Conservation (phyloP, 2,113 vertebrate species). For the Callopanchax toddi region DNA sequence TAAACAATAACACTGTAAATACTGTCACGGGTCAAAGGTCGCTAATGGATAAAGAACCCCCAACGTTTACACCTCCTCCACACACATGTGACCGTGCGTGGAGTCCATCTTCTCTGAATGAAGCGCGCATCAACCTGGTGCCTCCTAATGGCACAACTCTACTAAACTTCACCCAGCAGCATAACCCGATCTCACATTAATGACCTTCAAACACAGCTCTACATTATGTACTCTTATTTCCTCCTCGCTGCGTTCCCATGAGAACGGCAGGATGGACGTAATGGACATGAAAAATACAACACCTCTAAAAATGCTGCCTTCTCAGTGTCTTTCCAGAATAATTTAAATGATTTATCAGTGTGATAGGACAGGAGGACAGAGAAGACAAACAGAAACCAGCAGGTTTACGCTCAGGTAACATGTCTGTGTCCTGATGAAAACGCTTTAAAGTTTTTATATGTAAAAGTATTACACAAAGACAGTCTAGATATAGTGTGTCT, state of each 20-base stretch:
- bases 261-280: constrained; percentile 54
- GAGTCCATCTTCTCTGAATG: constrained; percentile 20
- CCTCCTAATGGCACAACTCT: constrained; percentile 24
- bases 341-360: constrained; percentile 67
- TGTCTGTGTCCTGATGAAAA: constrained; percentile 1
- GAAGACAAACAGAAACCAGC: constrained; percentile 13
- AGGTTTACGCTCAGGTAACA: constrained; percentile 16
- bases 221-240: constrained; percentile 39
- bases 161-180: constrained; percentile 23
- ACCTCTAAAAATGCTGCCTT: constrained; percentile 64
- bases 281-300: constrained; percentile 75
- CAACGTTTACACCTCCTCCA: constrained; percentile 1
- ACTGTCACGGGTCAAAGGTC: constrained; percentile 48
- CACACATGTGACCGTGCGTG: constrained; percentile 10
- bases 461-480: not conserved
- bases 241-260: constrained; percentile 26
- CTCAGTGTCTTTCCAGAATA: constrained; percentile 59
- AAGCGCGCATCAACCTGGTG: constrained; percentile 46
- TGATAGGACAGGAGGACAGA: constrained; percentile 32
- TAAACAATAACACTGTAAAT: constrained; percentile 21
- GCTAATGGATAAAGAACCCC: constrained; percentile 56
- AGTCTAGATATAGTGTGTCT: too few relatives aligned
- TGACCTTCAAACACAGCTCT: constrained; percentile 41
- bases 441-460: constrained; percentile 11
- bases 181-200: constrained; percentile 32